phyloP scores from a whole-genome alignment of 2,113 vertebrate species.

The Lepus americanus region DNA sequence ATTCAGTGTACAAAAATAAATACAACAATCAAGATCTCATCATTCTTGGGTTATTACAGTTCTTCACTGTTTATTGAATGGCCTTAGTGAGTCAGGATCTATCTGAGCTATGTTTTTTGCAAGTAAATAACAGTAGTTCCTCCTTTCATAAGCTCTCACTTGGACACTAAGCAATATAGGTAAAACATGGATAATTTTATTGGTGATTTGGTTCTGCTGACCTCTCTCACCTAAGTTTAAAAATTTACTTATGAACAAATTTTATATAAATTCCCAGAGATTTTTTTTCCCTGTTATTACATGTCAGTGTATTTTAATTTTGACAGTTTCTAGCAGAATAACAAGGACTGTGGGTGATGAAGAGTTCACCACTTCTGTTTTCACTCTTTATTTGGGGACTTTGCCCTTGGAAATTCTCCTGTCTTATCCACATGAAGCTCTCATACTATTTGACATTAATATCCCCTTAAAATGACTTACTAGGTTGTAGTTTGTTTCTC shows the following conservation, averaged over 20 bases:
- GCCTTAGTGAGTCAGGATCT: neutral
- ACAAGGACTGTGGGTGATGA: accelerated
- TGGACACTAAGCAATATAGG: neutral
- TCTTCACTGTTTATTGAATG: neutral
- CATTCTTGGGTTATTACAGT: neutral
- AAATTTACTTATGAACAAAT: neutral
- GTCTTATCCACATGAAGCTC: neutral
- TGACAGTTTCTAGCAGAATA: neutral
- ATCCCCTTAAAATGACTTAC: neutral
- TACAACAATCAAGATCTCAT: neutral
- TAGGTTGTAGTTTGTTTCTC: neutral
- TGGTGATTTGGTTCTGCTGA: neutral
- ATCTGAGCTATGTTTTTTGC: neutral
- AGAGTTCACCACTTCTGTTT: neutral
- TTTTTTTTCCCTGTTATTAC: neutral
- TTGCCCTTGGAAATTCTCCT: neutral
- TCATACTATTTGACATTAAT: neutral
- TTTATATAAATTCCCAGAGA: neutral
- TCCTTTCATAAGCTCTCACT: neutral
- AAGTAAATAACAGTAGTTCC: neutral
- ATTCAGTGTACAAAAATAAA: neutral
- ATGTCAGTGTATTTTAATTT: neutral
- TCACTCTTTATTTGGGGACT: neutral
- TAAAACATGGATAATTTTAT: neutral
- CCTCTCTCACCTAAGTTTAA: neutral